A percentile compares a stretch with the other conserved stretches of the same genome.
Conservation (phyloP, 2,888 invertebrate genomes). For the Drosophila neotestacea region DNA sequence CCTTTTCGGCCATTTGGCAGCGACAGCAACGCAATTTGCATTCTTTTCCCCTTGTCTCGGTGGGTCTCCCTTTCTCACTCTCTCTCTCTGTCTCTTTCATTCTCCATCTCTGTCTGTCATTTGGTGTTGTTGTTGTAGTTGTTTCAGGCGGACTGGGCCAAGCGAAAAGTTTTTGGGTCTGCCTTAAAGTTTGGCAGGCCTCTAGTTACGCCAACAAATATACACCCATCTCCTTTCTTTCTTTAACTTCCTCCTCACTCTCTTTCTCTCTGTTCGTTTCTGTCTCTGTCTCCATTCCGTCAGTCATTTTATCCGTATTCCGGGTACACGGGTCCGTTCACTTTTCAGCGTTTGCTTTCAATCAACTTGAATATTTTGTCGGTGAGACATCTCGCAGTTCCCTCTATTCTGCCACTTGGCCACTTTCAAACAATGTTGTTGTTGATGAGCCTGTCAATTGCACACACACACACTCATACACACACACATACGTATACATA, state of each 20-base stretch:
- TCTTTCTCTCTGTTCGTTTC: not conserved
- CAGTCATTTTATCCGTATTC: conserved; percentile 26
- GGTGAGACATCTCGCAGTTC: conserved; percentile 52
- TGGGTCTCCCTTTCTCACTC: not conserved
- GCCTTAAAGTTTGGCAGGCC: conserved; percentile 69
- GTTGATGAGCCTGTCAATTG: conserved; percentile 76
- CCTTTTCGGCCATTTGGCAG: conserved; percentile 61
- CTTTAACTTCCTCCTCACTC: not conserved
- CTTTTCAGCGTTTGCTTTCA: conserved; percentile 66
- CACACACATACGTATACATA: conserved; percentile 4
- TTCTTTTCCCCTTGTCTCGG: conserved; percentile 22
- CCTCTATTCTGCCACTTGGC: conserved; percentile 49
- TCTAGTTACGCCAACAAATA: conserved; percentile 27
- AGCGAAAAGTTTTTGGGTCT: conserved; percentile 58
- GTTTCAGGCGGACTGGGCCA: conserved; percentile 50
- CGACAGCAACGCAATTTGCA: conserved; percentile 57
- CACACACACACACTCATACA: conserved; percentile 37
- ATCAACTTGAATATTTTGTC: conserved; percentile 61
- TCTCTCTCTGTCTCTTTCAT: not conserved
- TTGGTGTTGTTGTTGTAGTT: conserved; percentile 18
- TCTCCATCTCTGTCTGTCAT: conserved; percentile 2
- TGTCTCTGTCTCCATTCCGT: not conserved
- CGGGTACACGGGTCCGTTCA: conserved; percentile 16
- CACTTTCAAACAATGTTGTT: conserved; percentile 74
- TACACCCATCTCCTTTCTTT: not conserved